phyloP scores from a whole-genome alignment of 1,140 invertebrate genomes.

The Gerris buenoi region DNA sequence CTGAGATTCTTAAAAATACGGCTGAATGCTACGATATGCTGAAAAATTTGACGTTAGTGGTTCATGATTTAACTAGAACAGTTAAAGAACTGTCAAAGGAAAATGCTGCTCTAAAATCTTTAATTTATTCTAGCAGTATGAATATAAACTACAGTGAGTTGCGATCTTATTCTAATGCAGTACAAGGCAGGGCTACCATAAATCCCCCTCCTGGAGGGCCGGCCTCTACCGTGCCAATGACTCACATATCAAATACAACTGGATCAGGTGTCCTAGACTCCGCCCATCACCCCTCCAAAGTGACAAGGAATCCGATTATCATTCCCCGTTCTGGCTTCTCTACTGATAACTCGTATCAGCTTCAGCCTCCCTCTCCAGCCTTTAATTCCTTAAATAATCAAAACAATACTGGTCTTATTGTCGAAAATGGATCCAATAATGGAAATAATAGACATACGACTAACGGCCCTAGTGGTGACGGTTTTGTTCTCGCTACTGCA shows the following conservation, averaged over 20 bases:
- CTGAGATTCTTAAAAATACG: not conserved
- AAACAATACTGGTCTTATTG: not conserved
- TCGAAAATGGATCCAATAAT: not conserved
- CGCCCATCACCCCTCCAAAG: not conserved
- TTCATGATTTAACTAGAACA: not conserved
- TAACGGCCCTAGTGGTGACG: too few species aligned
- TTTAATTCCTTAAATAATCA: not conserved
- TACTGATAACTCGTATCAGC: not conserved
- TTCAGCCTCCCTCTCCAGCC: not conserved
- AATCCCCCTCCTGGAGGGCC: not conserved
- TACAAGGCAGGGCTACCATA: not conserved
- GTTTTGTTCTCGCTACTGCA: not conserved
- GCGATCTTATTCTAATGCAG: not conserved
- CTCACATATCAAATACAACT: not conserved
- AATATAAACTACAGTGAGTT: not conserved
- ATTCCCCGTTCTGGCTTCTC: not conserved
- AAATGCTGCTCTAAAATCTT: not conserved
- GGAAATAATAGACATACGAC: too few species aligned
- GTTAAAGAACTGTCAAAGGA: not conserved
- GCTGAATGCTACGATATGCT: not conserved
- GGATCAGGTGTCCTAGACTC: not conserved
- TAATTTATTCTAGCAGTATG: not conserved
- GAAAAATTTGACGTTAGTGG: not conserved
- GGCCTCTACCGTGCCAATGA: not conserved
- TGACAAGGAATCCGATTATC: not conserved